Percentiles rank a stretch among this genome's conserved stretches.
These are phyloP conservation scores for Achroia grisella DNA, from an alignment of 1,140 invertebrate genomes.

Conservation along the genomic window DNA sequence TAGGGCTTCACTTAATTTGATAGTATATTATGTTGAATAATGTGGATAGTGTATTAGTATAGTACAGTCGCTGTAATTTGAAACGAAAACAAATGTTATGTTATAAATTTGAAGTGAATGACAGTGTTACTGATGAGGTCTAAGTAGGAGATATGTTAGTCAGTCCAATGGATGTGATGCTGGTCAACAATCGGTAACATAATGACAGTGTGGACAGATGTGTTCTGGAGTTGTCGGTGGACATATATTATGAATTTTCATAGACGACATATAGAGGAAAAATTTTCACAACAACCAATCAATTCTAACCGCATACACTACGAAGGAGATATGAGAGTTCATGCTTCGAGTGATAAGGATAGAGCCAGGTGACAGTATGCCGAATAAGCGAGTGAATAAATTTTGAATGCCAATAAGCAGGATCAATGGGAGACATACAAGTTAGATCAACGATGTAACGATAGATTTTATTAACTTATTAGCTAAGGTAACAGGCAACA, in stretches of 20 bases:
- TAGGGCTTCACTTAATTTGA: background rate
- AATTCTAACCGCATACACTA: slow-evolving; percentile 38
- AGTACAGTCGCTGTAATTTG: slow-evolving; percentile 31
- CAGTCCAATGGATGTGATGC: slow-evolving; percentile 28
- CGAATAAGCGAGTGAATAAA: slow-evolving; percentile 33
- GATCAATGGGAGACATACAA: slow-evolving; percentile 17
- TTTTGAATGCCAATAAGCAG: slow-evolving; percentile 5
- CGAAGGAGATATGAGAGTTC: slow-evolving; percentile 25
- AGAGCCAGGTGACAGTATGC: slow-evolving; percentile 18
- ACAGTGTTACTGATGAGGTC: slow-evolving; percentile 41
- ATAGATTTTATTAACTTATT: slow-evolving; percentile 21
- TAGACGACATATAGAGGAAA: slow-evolving; percentile 21
- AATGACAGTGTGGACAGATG: slow-evolving; percentile 32
- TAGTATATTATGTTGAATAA: background rate
- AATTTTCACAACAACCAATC: slow-evolving; percentile 43
- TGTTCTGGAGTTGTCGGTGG: slow-evolving; percentile 35
- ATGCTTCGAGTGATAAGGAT: slow-evolving; percentile 32
- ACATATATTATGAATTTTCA: slow-evolving; percentile 25
- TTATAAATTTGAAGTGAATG: slow-evolving; percentile 25
- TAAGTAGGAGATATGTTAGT: slow-evolving; percentile 37
- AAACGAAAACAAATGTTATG: slow-evolving; percentile 16
- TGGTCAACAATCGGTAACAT: slow-evolving; percentile 20
- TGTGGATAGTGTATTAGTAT: background rate
- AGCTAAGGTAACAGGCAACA: slow-evolving; percentile 39
- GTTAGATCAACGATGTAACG: slow-evolving; percentile 6